These are phyloP conservation scores for Prunella fulvescens DNA, from an alignment of 2,113 vertebrate genomes.

Conservation along the genomic window DNA sequence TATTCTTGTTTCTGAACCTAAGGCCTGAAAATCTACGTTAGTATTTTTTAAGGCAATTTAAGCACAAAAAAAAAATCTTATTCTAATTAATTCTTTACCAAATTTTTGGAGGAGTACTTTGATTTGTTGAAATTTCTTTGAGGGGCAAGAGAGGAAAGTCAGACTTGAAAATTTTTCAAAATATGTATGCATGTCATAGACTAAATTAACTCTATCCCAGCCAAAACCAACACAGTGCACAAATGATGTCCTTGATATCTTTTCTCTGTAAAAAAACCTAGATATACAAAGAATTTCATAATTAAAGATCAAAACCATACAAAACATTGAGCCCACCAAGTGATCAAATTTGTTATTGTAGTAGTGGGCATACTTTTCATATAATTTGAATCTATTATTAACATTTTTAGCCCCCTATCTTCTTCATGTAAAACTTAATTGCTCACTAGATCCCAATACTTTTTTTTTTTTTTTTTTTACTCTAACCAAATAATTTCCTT, in stretches of 20 bases:
- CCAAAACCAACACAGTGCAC: not conserved
- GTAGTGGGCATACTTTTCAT: not conserved
- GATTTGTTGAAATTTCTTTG: not conserved
- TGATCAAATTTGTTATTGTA: not conserved
- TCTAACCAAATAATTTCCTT: not conserved
- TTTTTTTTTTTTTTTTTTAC: not conserved
- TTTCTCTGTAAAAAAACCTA: not conserved
- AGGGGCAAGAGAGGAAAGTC: not conserved
- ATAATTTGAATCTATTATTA: not conserved
- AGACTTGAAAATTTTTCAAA: not conserved
- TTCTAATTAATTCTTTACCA: not conserved
- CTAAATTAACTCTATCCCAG: not conserved
- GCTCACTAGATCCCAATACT: not conserved
- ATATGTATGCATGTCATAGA: fast-evolving
- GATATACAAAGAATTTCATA: not conserved
- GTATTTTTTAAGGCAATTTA: not conserved
- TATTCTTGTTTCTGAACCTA: not conserved
- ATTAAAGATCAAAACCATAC: not conserved
- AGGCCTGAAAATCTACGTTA: not conserved
- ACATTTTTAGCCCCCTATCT: not conserved
- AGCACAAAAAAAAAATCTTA: not conserved
- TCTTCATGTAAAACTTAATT: not conserved
- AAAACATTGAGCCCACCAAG: not conserved
- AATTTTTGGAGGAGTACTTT: not conserved
- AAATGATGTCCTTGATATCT: not conserved